Evolutionary conservation across 2,113 vertebrate species (phyloP).

Genomic region (Psophia crepitans): DNA sequence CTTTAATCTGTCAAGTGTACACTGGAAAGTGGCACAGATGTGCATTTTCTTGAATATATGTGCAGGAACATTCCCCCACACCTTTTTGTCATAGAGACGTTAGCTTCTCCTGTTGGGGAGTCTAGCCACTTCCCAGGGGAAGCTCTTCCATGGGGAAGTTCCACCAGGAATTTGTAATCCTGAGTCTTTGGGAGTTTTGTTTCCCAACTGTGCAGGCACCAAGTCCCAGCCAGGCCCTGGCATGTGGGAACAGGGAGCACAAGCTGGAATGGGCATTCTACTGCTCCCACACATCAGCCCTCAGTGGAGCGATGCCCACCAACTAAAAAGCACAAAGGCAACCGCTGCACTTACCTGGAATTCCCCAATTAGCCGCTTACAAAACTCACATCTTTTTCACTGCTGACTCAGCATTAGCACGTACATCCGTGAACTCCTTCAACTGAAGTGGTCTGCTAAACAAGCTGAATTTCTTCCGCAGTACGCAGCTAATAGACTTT

Average conservation of each 20-base stretch:
- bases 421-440: background rate
- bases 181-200: background rate
- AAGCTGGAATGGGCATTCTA: background rate
- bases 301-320: background rate
- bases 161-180: background rate
- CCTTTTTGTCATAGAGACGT: background rate
- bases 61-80: fast-evolving
- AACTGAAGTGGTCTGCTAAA: background rate
- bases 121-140: background rate
- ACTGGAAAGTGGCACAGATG: background rate
- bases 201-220: fast-evolving
- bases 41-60: background rate
- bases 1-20: background rate
- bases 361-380: background rate
- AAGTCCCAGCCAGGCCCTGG: background rate
- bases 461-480: background rate
- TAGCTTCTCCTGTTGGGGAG: background rate
- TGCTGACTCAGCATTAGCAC: background rate
- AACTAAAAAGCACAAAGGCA: background rate
- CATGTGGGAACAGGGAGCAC: background rate
- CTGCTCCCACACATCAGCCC: background rate
- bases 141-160: background rate
- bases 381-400: background rate
- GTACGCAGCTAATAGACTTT: background rate
- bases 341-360: background rate